Conservation (phyloP, 2,113 vertebrate species). For the Petroica traversi region DNA sequence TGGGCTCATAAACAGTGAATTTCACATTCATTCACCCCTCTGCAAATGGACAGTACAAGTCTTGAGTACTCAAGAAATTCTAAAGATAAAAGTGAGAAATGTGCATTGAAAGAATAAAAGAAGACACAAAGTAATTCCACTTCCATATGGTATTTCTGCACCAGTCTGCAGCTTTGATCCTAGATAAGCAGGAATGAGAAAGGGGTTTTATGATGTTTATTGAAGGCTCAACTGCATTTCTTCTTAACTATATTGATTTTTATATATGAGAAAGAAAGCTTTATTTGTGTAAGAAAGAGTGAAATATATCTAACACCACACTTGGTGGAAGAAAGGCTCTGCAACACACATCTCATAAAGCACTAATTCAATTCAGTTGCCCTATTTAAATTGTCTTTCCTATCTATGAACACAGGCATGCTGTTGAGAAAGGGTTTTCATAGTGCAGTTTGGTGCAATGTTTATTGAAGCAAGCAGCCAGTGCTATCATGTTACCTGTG, state of each 20-base stretch:
- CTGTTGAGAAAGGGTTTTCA: background rate
- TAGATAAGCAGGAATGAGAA: background rate
- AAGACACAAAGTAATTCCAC: background rate
- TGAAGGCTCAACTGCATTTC: background rate
- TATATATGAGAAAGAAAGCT: background rate
- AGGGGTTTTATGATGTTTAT: background rate
- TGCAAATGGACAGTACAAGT: background rate
- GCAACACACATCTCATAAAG: background rate
- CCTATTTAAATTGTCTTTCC: slow-evolving; percentile 1
- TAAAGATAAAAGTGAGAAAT: background rate
- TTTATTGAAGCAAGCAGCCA: background rate
- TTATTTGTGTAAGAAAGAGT: background rate
- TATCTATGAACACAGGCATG: background rate
- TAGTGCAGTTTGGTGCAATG: background rate
- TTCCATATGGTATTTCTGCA: background rate
- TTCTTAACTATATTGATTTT: slow-evolving; percentile 8
- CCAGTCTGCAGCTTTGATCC: background rate
- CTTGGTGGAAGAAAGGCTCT: background rate
- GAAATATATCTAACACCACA: background rate
- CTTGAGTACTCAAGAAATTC: background rate
- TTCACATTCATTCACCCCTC: background rate
- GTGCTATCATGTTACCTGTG: background rate
- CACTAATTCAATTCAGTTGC: background rate
- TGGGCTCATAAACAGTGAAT: background rate
- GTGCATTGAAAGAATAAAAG: background rate